phyloP scores from a whole-genome alignment of 2,113 vertebrate genomes.

The Macroglossus sobrinus region DNA sequence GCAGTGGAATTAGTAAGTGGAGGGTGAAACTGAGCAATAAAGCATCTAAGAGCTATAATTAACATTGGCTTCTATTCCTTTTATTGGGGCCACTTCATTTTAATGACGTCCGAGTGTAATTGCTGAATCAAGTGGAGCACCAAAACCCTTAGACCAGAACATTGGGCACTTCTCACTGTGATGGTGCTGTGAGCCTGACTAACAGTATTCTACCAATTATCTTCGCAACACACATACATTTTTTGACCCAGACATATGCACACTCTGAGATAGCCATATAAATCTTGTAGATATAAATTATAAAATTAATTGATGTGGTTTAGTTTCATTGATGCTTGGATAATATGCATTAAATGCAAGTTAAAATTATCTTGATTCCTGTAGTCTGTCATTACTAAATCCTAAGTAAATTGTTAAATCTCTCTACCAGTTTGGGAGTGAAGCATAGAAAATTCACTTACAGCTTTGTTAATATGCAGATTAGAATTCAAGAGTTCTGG shows the following conservation, averaged over 20 bases:
- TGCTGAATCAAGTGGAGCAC: conserved; percentile 25
- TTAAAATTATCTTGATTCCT: background rate
- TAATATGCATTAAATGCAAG: background rate
- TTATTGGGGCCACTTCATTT: conserved; percentile 55
- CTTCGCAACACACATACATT: background rate
- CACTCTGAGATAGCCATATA: background rate
- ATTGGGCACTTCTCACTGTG: background rate
- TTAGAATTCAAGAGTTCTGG: background rate
- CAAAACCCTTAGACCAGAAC: conserved; percentile 32
- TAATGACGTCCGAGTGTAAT: conserved; percentile 38
- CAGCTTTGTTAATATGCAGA: background rate
- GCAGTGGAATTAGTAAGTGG: background rate
- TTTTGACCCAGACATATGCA: background rate
- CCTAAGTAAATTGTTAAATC: background rate
- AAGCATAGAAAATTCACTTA: background rate
- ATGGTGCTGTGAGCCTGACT: background rate
- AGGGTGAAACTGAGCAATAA: conserved; percentile 40
- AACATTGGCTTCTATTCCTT: conserved; percentile 45
- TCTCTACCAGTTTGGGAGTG: background rate
- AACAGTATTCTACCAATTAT: background rate
- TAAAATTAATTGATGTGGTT: conserved; percentile 38
- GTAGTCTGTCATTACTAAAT: background rate
- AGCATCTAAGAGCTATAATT: background rate
- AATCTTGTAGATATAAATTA: background rate
- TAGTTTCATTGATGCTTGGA: background rate